Evolutionary conservation across 2,797 vertebrate genomes (phyloP).

Genomic region (Tangara arthus): DNA sequence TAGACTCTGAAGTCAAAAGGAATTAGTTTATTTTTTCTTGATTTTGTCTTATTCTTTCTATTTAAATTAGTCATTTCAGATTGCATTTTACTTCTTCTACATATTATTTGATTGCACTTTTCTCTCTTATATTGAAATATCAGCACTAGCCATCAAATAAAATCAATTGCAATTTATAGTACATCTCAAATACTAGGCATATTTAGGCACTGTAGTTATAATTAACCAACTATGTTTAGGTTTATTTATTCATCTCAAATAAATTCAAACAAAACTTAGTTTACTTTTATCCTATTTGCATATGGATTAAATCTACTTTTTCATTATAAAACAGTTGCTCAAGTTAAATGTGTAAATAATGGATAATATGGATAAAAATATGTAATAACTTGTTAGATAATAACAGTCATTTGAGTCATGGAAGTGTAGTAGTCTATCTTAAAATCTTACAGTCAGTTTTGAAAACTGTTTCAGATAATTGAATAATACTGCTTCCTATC

Average conservation of each 20-base stretch:
- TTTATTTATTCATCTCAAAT: neutral
- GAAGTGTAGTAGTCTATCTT: neutral
- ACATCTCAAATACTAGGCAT: neutral
- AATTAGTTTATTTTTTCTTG: neutral
- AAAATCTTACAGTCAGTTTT: neutral
- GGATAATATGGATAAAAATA: neutral
- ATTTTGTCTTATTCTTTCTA: neutral
- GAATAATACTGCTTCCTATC: neutral
- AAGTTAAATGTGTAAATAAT: neutral
- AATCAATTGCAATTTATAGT: neutral
- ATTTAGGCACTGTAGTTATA: neutral
- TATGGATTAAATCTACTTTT: neutral
- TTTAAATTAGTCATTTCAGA: neutral
- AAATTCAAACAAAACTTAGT: neutral
- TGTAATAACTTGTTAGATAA: neutral
- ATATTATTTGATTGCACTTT: neutral
- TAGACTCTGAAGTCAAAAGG: neutral
- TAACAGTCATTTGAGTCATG: neutral
- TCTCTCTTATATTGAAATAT: neutral
- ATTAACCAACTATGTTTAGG: neutral
- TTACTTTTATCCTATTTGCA: neutral
- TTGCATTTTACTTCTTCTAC: neutral
- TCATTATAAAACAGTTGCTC: neutral
- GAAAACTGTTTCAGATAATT: neutral
- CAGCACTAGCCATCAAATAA: neutral